Conservation (phyloP, 2,888 invertebrate genomes). For the Opisthograptis luteolata region DNA sequence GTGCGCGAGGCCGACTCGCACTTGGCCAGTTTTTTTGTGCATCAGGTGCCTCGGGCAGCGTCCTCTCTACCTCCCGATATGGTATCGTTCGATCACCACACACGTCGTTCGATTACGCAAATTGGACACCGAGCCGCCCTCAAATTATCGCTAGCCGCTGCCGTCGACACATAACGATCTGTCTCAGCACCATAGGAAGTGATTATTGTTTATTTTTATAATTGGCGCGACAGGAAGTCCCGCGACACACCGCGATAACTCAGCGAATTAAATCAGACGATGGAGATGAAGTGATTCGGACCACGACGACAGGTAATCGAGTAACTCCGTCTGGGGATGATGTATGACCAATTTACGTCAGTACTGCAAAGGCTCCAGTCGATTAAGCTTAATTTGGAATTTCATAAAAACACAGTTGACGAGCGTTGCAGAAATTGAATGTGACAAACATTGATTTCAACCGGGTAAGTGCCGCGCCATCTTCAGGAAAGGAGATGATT, state of each 20-base stretch:
- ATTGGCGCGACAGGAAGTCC: slow-evolving; percentile 75
- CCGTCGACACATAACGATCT: slow-evolving; percentile 60
- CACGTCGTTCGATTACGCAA: slow-evolving; percentile 72
- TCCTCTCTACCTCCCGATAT: slow-evolving; percentile 54
- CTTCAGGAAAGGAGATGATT: slow-evolving; percentile 12
- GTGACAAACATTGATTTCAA: slow-evolving; percentile 9
- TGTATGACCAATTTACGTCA: slow-evolving; percentile 49
- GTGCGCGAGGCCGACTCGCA: no score
- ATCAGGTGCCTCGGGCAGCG: slow-evolving; percentile 44
- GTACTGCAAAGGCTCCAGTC: slow-evolving; percentile 27
- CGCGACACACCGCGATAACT: slow-evolving; percentile 37
- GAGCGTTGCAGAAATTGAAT: slow-evolving; percentile 22
- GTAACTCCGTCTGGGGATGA: slow-evolving; percentile 45
- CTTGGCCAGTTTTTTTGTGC: slow-evolving; percentile 18
- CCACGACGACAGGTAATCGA: slow-evolving; percentile 52
- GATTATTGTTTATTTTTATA: slow-evolving; percentile 81
- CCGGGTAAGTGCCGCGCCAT: background rate
- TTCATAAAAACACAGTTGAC: slow-evolving; percentile 35
- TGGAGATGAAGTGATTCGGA: slow-evolving; percentile 71
- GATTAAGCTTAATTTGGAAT: slow-evolving; percentile 46
- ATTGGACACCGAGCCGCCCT: slow-evolving; percentile 62
- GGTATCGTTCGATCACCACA: slow-evolving; percentile 59
- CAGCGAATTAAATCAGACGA: slow-evolving; percentile 54
- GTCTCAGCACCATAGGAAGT: slow-evolving; percentile 72
- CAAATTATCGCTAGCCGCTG: slow-evolving; percentile 66